phyloP scores from a whole-genome alignment of 2,888 invertebrate genomes.

The Slavum lentiscoides region DNA sequence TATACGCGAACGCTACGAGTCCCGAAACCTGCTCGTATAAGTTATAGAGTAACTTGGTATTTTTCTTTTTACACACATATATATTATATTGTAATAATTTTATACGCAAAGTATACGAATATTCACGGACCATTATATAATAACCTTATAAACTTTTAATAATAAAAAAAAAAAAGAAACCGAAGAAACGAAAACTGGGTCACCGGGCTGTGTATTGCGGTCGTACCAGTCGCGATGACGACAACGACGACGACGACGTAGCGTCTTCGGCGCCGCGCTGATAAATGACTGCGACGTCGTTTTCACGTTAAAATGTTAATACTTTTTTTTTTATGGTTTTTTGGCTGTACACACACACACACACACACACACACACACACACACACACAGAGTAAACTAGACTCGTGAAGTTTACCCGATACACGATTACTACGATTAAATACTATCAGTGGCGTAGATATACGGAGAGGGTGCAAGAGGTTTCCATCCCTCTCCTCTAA shows the following conservation, averaged over 20 bases:
- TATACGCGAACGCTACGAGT: too few species aligned
- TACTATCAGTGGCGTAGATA: too few species aligned
- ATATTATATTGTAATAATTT: not conserved
- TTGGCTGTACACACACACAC: not conserved
- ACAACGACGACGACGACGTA: not conserved
- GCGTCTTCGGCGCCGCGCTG: conserved; percentile 22
- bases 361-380: too few species aligned
- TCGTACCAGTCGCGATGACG: conserved; percentile 36
- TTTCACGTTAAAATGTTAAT: conserved; percentile 30
- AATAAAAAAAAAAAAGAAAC: not conserved
- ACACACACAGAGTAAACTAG: conserved; percentile 1
- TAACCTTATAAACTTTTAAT: conserved; percentile 30
- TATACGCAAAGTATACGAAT: not conserved
- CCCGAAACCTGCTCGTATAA: too few species aligned
- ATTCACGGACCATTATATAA: conserved; percentile 10
- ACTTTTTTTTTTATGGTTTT: conserved; percentile 2
- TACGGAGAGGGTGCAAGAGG: too few species aligned
- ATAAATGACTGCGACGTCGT: conserved; percentile 41
- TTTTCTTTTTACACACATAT: not conserved
- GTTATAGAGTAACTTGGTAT: too few species aligned
- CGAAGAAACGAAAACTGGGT: not conserved
- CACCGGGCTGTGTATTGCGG: conserved; percentile 10
- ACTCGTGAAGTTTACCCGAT: conserved; percentile 33
- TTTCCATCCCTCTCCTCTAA: too few species aligned
- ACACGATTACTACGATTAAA: not conserved